Percentiles rank a stretch among this genome's conserved stretches.
These are phyloP conservation scores for Onthophagus taurus DNA, from an alignment of 1,140 invertebrate genomes.

Conservation along the genomic window DNA sequence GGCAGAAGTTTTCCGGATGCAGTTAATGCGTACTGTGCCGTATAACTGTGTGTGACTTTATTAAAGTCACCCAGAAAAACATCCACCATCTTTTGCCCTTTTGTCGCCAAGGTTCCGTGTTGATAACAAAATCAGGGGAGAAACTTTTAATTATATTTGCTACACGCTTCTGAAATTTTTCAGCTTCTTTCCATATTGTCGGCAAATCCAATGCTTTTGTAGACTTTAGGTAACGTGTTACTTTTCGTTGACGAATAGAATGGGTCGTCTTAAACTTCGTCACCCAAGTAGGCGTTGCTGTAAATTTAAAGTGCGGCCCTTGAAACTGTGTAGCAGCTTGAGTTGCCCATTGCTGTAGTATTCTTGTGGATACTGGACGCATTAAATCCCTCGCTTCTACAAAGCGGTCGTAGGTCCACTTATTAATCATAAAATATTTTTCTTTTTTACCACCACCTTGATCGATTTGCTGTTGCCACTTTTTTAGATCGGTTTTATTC, in stretches of 20 bases:
- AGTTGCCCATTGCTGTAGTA: constrained; percentile 2
- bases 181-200: constrained; percentile 10
- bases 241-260: no score
- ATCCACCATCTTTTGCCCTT: constrained; percentile 17
- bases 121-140: constrained; percentile 6
- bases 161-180: constrained; percentile 1
- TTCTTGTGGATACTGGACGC: constrained; percentile 3
- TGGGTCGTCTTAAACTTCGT: no score
- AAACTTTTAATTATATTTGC: constrained; percentile 1
- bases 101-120: constrained; percentile 14
- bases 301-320: background rate
- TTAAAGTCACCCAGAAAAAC: no score
- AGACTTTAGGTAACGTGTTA: no score
- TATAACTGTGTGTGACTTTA: constrained; percentile 22
- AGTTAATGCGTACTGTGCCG: constrained; percentile 16
- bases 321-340: constrained; percentile 1
- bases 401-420: no score
- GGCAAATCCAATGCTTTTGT: no score
- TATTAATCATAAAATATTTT: no score
- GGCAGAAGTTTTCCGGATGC: constrained; percentile 17
- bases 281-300: background rate
- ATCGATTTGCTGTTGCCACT: no score
- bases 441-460: no score
- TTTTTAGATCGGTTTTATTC: no score
- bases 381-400: no score